A percentile compares a stretch with the other conserved stretches of the same genome.
phyloP scores from a whole-genome alignment of 2,113 vertebrate genomes.

The Ammospiza caudacuta region DNA sequence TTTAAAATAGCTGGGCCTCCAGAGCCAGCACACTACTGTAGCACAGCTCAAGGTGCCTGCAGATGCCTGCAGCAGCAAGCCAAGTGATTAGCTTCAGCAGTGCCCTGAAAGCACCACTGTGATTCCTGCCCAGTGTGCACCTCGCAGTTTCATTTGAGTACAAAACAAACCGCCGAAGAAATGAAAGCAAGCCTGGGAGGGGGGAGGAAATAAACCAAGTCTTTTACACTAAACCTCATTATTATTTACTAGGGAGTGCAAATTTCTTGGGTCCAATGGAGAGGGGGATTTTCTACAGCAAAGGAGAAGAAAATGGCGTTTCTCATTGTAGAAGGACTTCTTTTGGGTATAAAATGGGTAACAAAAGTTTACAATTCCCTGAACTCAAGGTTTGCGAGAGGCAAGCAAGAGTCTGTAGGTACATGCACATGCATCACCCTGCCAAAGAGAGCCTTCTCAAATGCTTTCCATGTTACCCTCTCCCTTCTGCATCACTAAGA shows the following conservation, averaged over 20 bases:
- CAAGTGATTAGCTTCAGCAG: background rate
- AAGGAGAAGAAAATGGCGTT: background rate
- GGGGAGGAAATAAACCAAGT: background rate
- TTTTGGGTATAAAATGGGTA: background rate
- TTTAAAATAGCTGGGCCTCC: slow-evolving; percentile 48
- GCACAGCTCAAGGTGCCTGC: slow-evolving; percentile 42
- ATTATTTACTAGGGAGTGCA: background rate
- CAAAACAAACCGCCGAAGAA: background rate
- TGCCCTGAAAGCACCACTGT: background rate
- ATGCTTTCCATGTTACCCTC: background rate
- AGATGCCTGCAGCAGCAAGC: slow-evolving; percentile 33
- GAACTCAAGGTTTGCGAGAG: background rate
- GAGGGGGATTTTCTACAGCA: background rate
- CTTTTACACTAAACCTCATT: background rate
- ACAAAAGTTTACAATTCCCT: background rate
- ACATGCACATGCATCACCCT: background rate
- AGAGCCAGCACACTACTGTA: background rate
- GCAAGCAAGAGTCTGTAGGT: background rate
- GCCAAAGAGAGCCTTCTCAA: background rate
- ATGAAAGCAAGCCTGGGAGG: background rate
- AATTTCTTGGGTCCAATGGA: background rate
- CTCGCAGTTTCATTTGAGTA: background rate
- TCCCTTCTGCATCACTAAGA: background rate
- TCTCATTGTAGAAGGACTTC: background rate
- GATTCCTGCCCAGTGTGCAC: background rate